Conservation (phyloP, 2,113 vertebrate species). For the Larimichthys polyactis region DNA sequence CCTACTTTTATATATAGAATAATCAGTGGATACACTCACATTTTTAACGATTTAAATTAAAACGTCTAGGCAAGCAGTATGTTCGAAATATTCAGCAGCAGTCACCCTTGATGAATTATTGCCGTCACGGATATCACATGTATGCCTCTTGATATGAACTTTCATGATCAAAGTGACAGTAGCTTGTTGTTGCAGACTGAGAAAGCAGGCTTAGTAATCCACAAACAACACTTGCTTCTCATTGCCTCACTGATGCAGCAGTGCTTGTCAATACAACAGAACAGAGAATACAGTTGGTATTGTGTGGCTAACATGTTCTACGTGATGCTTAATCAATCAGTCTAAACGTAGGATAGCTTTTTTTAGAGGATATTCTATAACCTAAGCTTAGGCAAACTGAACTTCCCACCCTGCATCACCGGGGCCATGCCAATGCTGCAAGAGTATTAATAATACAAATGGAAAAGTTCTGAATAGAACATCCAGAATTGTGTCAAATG, state of each 20-base stretch:
- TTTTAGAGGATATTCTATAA: too few species aligned
- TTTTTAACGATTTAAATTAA: neutral
- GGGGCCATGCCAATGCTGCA: too few species aligned
- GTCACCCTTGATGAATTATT: constrained; percentile 6
- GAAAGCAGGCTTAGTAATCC: neutral
- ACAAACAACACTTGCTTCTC: constrained; percentile 6
- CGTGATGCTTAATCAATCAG: too few species aligned
- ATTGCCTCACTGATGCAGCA: constrained; percentile 4
- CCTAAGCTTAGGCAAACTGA: neutral
- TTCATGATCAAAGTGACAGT: constrained; percentile 15
- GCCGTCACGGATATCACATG: neutral
- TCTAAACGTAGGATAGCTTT: too few species aligned
- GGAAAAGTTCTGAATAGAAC: neutral
- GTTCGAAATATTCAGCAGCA: neutral
- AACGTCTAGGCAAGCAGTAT: neutral
- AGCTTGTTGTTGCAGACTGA: constrained; percentile 1
- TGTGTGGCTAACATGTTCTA: neutral
- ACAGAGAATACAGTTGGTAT: neutral
- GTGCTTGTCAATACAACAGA: constrained; percentile 1
- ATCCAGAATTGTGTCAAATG: neutral
- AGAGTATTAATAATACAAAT: neutral
- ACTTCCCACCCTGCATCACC: too few species aligned
- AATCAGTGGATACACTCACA: constrained; percentile 1
- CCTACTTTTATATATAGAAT: constrained; percentile 12
- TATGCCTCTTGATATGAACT: constrained; percentile 7